Evolutionary conservation across 2,888 invertebrate genomes (phyloP), one percentile per base, ranked within the genome.

Genomic region (Arrhopalites spinosus): DNA sequence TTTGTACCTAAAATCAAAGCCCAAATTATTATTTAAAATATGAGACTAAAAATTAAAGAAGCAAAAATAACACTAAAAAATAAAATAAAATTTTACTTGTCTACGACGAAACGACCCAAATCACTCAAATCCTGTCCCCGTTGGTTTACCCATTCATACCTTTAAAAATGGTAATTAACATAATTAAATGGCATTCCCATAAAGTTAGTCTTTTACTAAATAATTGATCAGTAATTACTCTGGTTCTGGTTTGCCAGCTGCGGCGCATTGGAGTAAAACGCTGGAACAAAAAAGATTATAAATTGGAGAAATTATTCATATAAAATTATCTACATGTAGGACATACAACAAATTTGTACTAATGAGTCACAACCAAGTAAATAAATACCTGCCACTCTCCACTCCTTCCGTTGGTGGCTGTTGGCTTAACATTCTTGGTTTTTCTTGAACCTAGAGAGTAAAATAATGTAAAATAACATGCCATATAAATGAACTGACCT

Each of bases 211-310:
- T n/a, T n/a, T n/a, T n/a, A n/a, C n/a, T 17, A 53, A 53, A 53
- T 17, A 13, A 53, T 13, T 13, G n/a, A 53, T 53, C n/a, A 8
- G n/a, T 53, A 45, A 45, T 7, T 59, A 93, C 75, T 88, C 89
- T 63, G 96, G 95, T 20, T 90, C 90, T 0, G 96, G 96, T 85
- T 94, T 95, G 23, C 95, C 95, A 56, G 87, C 89, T 0, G 94
- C 95, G 81, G 89, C 89, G 85, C 96, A 96, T 73, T 88, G 59
- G 25, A 59, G 59, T 5, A n/a, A 8, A 53, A 7, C 17, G n/a
- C n/a, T n/a, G 13, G 53, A 3, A n/a, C 8, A 53, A n/a, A 53
- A 11, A n/a, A 53, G n/a, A 1, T 47, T 17, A 47, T 1, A 47
- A 2, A 17, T 47, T 17, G 8, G 45, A 47, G 1, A 47, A 17